Conservation (phyloP, 2,797 vertebrate genomes). For the Peromyscus melanophrys region DNA sequence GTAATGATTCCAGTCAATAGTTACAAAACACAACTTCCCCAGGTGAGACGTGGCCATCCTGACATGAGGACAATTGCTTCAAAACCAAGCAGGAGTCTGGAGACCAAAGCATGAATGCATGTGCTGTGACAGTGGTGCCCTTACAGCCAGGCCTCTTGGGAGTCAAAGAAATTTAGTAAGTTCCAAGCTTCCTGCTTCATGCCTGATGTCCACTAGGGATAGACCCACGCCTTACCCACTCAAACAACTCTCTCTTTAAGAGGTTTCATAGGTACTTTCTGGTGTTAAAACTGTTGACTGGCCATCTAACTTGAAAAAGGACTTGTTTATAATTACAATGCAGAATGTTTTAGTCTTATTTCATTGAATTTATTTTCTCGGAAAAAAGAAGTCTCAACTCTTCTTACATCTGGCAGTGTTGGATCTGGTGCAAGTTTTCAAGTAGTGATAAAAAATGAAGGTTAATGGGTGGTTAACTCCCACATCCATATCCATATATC, state of each 20-base stretch:
- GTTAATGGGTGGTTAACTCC: not conserved
- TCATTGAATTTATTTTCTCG: slow-evolving; percentile 11
- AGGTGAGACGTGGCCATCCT: not conserved
- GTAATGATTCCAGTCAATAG: not conserved
- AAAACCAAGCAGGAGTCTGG: not conserved
- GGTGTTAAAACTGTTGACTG: slow-evolving; percentile 22
- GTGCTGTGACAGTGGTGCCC: not conserved
- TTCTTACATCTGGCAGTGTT: slow-evolving; percentile 5
- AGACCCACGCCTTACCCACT: not conserved
- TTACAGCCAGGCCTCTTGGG: not conserved
- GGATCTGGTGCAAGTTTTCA: not conserved
- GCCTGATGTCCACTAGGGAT: not conserved
- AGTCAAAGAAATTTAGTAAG: not conserved
- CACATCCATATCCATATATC: not conserved
- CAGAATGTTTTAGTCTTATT: slow-evolving; percentile 26
- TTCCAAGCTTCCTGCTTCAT: not conserved
- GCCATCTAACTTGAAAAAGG: not conserved
- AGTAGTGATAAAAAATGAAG: not conserved
- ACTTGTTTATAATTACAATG: slow-evolving; percentile 39
- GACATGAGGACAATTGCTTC: not conserved
- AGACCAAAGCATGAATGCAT: not conserved
- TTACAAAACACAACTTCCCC: not conserved
- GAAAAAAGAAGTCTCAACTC: not conserved
- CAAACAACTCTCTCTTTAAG: not conserved
- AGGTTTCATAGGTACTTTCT: not conserved